Base-by-base conservation (phyloP, 2,888 invertebrate species). In the Pterobdella sp. region DNA sequence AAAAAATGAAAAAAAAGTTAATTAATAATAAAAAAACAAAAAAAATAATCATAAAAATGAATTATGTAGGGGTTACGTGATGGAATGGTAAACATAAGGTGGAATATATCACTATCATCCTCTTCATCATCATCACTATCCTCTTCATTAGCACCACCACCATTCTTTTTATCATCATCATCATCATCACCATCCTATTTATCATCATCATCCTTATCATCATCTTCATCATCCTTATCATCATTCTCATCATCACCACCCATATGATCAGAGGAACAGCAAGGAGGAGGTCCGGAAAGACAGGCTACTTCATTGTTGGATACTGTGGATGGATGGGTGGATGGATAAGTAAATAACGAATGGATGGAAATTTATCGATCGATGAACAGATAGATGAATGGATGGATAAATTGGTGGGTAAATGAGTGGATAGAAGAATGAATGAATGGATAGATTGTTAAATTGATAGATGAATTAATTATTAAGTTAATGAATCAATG, bases 231-330 rank as follows among this genome's bases (percentile, higher is more conserved):
- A 26, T 26, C 31, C 63, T 29, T 26, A 49, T 18, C n/a, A 49
- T 18, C 14, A n/a, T n/a, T n/a, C n/a, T n/a, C n/a, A n/a, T n/a
- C n/a, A n/a, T n/a, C n/a, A n/a, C 79, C 78, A 83, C 82, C 81
- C 72, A 81, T 77, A 36, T 78, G 78, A 68, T 78, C 80, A 64
- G 79, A 78, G n/a, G 81, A 79, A 76, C 83, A 83, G 76, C 83
- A 83, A 3, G 80, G 80, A 1, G 81, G 80, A 29, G 79, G 79
- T 3, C 83, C 83, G 35, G 80, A 78, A 73, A 82, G 80, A 74
- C 83, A 83, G 1, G 82, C 82, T 14, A 81, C 78, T n/a, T 82
- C 81, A 76, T 81, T 82, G 68, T 79, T 79, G 52, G 79, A 22
- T 7, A 14, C 10, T 7, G 22, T 42, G 49, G 49, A 42, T 42